Conservation (phyloP, 92 coral and sea anemone genomes). For the Bergia sp. region DNA sequence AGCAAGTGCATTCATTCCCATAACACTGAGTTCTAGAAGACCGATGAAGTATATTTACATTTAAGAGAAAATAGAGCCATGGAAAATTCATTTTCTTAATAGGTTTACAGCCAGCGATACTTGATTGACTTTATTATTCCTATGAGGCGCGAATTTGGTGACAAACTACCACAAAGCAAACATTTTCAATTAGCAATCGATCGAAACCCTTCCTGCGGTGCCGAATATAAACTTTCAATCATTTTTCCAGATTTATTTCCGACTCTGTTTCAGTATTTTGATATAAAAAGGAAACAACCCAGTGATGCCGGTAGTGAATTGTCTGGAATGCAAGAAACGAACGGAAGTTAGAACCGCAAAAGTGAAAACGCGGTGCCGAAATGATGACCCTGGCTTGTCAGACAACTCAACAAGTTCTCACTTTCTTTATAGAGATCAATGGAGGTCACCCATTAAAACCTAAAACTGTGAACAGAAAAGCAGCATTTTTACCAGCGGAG, state of each 20-base stretch:
- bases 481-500: not conserved
- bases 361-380: not conserved
- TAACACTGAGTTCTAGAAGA: not conserved
- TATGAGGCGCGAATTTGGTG: conserved; percentile 23
- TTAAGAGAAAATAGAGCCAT: not conserved
- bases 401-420: conserved; percentile 13
- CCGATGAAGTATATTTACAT: not conserved
- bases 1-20: not conserved
- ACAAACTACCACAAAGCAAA: conserved; percentile 32
- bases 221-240: not conserved
- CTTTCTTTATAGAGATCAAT: conserved; percentile 15
- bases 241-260: conserved; percentile 30
- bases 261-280: not conserved
- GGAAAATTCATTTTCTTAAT: conserved; percentile 14
- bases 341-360: conserved; percentile 37
- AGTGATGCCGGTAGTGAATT: not conserved
- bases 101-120: conserved; percentile 7
- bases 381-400: not conserved
- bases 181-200: conserved; percentile 33
- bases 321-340: conserved; percentile 25
- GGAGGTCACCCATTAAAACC: conserved; percentile 9
- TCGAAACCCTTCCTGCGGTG: conserved; percentile 25
- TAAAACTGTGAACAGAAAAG: conserved; percentile 3
- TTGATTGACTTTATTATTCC: not conserved
- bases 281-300: conserved; percentile 33